Percentiles rank a stretch among this genome's conserved stretches.
Conservation (phyloP, 2,113 vertebrate genomes). For the Myiozetetes cayanensis region DNA sequence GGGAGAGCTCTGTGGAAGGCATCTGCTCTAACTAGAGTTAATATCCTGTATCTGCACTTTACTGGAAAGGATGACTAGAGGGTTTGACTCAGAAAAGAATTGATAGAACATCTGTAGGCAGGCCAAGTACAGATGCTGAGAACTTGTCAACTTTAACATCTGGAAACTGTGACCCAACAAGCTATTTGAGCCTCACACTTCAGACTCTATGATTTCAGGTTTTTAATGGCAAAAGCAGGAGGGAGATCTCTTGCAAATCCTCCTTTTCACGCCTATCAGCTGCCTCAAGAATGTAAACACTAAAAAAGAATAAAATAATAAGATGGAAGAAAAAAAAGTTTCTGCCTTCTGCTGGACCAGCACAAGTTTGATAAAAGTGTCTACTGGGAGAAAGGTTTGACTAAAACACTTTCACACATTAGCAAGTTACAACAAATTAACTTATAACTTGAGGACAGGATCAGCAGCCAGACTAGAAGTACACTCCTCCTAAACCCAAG, state of each 20-base stretch:
- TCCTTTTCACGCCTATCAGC: background rate
- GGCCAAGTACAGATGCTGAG: background rate
- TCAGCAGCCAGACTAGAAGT: background rate
- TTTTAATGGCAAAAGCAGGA: background rate
- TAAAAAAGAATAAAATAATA: background rate
- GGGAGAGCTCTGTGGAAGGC: background rate
- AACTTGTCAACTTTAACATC: background rate
- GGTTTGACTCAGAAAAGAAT: background rate
- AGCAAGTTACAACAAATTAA: background rate
- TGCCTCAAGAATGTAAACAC: background rate
- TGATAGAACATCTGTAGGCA: background rate
- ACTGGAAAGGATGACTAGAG: background rate
- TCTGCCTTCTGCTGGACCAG: background rate
- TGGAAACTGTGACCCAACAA: background rate
- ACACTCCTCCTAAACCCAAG: background rate
- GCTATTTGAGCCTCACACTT: background rate
- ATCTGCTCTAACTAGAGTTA: background rate
- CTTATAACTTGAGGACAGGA: background rate
- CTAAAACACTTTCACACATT: background rate
- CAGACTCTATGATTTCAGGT: accelerated
- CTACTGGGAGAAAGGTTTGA: background rate
- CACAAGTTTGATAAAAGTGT: background rate
- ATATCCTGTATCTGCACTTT: background rate
- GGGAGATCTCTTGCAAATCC: background rate
- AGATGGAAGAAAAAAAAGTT: background rate